Conservation (phyloP, 2,797 vertebrate species). For the Gymnoscopelus microlampas region DNA sequence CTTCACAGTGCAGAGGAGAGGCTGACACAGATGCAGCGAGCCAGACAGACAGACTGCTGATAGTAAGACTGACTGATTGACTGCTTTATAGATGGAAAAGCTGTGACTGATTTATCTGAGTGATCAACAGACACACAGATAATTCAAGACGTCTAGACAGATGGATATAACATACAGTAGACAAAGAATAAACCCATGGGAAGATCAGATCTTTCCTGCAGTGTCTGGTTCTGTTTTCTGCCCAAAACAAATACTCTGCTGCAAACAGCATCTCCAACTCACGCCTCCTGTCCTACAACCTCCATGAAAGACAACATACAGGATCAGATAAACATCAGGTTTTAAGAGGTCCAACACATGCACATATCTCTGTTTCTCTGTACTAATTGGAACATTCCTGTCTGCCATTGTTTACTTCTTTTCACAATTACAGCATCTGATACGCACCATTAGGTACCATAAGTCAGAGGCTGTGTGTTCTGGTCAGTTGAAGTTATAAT, state of each 20-base stretch:
- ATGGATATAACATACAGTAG: too few species aligned
- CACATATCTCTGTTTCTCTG: neutral
- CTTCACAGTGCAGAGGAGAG: neutral
- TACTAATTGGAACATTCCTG: neutral
- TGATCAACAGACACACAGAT: too few species aligned
- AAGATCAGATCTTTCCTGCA: neutral
- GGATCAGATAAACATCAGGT: neutral
- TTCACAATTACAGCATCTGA: neutral
- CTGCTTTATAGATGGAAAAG: too few species aligned
- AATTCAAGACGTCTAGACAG: too few species aligned
- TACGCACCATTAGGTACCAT: neutral
- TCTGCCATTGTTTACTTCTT: neutral
- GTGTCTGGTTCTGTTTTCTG: conserved; percentile 3
- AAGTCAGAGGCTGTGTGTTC: neutral
- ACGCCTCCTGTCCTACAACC: neutral
- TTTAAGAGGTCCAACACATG: neutral
- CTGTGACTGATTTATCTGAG: too few species aligned
- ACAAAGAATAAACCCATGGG: too few species aligned
- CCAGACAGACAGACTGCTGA: neutral
- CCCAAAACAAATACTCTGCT: neutral
- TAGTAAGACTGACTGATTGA: too few species aligned
- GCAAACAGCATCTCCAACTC: neutral
- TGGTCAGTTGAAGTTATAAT: neutral
- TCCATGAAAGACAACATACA: neutral
- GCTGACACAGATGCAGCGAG: neutral